phyloP scores from a whole-genome alignment of 1,140 invertebrate species.

The Ericerus pela region DNA sequence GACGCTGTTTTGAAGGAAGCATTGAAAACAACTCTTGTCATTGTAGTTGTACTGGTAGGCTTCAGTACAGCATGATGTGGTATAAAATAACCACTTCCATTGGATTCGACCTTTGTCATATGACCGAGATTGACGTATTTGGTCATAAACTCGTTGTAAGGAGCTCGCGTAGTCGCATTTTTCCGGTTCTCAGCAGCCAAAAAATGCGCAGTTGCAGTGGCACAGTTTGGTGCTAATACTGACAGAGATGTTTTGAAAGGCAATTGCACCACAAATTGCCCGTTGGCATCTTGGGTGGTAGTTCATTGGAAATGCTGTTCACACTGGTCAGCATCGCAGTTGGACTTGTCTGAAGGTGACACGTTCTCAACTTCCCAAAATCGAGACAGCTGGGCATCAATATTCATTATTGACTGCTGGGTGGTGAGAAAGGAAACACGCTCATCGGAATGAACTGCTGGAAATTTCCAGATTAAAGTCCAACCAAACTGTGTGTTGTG shows the following conservation, averaged over 20 bases:
- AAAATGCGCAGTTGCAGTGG: neutral
- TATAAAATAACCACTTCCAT: slow-evolving; percentile 17
- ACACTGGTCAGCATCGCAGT: neutral
- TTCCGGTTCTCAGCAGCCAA: neutral
- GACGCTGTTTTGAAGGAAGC: slow-evolving; percentile 21
- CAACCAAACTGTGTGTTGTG: too few relatives aligned
- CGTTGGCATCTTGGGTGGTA: neutral
- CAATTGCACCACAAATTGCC: neutral
- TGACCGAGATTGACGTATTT: neutral
- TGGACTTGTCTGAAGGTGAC: neutral
- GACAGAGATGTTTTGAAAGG: neutral
- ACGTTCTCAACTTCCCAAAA: neutral
- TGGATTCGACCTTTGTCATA: neutral
- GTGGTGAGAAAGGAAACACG: too few relatives aligned
- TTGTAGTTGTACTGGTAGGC: slow-evolving; percentile 1
- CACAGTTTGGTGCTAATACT: neutral
- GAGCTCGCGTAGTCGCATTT: neutral
- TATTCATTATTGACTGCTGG: too few relatives aligned
- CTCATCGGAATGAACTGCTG: too few relatives aligned
- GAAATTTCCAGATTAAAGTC: too few relatives aligned
- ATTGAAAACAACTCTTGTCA: slow-evolving; percentile 13
- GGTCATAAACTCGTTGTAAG: neutral
- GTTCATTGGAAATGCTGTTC: neutral
- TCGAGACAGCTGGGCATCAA: too few relatives aligned
- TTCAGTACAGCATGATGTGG: slow-evolving; percentile 13